Conservation (phyloP, 2,888 invertebrate genomes). For the Glaucopsyche alexis region DNA sequence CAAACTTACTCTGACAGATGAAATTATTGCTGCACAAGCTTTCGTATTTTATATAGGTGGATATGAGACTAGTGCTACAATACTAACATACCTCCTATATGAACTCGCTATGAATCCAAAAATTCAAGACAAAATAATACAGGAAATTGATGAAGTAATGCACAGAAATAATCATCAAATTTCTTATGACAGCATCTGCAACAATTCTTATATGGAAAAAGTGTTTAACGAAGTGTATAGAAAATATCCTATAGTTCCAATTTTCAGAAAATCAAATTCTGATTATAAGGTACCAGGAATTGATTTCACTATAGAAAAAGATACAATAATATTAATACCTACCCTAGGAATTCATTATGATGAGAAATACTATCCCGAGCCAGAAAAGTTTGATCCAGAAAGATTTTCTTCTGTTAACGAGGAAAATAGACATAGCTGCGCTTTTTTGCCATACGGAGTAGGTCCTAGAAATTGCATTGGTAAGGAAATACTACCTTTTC, state of each 20-base stretch:
- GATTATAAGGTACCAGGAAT: constrained; percentile 45
- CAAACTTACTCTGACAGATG: constrained; percentile 52
- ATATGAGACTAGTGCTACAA: constrained; percentile 66
- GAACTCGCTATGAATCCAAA: constrained; percentile 57
- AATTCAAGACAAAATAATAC: constrained; percentile 54
- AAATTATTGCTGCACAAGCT: constrained; percentile 58
- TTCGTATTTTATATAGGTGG: constrained; percentile 67
- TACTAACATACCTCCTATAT: constrained; percentile 55
- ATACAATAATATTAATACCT: constrained; percentile 51
- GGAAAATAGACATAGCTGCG: constrained; percentile 50
- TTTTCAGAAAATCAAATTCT: constrained; percentile 53
- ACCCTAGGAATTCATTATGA: constrained; percentile 62
- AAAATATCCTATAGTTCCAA: constrained; percentile 59
- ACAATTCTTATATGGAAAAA: constrained; percentile 61
- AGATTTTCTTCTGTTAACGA: constrained; percentile 57
- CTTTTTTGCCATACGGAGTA: constrained; percentile 61
- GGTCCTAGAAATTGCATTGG: constrained; percentile 67
- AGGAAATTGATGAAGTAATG: constrained; percentile 53
- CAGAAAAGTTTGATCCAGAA: constrained; percentile 67
- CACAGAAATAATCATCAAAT: constrained; percentile 50
- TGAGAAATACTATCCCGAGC: constrained; percentile 59
- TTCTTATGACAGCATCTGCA: constrained; percentile 57
- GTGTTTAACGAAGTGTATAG: constrained; percentile 62
- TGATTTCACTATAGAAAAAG: constrained; percentile 53
- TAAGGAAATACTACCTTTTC: constrained; percentile 42